Evolutionary conservation across 2,113 vertebrate genomes (phyloP).

Genomic region (Spheniscus mendiculus): DNA sequence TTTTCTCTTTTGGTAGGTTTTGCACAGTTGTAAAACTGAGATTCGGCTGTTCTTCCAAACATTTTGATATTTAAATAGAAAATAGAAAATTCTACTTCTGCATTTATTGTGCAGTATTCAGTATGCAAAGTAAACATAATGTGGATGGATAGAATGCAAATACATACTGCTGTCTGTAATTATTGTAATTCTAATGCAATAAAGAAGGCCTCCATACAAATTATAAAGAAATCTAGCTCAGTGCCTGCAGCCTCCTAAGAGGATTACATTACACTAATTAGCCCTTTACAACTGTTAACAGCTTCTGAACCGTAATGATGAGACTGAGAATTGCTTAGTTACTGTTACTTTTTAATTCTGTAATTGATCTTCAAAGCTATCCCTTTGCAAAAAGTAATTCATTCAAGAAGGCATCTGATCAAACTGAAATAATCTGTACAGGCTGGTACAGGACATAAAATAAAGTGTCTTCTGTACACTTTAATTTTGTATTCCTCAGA

Average conservation of each 20-base stretch:
- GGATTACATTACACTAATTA: slow-evolving; percentile 86
- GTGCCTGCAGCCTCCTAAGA: slow-evolving; percentile 83
- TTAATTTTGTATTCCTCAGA: neutral
- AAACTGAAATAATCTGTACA: slow-evolving; percentile 18
- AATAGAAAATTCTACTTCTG: slow-evolving; percentile 38
- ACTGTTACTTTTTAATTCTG: slow-evolving; percentile 48
- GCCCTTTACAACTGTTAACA: slow-evolving; percentile 75
- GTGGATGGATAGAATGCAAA: slow-evolving; percentile 45
- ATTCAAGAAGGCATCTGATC: neutral
- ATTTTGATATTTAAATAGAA: slow-evolving; percentile 72
- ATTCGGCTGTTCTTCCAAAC: slow-evolving; percentile 78
- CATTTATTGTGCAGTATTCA: slow-evolving; percentile 54
- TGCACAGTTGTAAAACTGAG: slow-evolving; percentile 82
- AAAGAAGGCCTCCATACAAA: slow-evolving; percentile 81
- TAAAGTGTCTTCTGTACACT: neutral
- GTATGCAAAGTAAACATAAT: slow-evolving; percentile 71
- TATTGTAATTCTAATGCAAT: slow-evolving; percentile 74
- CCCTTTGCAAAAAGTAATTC: neutral
- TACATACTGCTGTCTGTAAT: slow-evolving; percentile 69
- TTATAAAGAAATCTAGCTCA: slow-evolving; percentile 74
- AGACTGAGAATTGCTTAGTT: slow-evolving; percentile 9
- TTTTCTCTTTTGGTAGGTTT: slow-evolving; percentile 73
- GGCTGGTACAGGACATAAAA: neutral
- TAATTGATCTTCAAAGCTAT: neutral
- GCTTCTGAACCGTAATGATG: slow-evolving; percentile 56